A percentile compares a stretch with the other conserved stretches of the same genome.
Evolutionary conservation across 2,888 invertebrate species (phyloP).

Genomic region (Campoletis raptor): DNA sequence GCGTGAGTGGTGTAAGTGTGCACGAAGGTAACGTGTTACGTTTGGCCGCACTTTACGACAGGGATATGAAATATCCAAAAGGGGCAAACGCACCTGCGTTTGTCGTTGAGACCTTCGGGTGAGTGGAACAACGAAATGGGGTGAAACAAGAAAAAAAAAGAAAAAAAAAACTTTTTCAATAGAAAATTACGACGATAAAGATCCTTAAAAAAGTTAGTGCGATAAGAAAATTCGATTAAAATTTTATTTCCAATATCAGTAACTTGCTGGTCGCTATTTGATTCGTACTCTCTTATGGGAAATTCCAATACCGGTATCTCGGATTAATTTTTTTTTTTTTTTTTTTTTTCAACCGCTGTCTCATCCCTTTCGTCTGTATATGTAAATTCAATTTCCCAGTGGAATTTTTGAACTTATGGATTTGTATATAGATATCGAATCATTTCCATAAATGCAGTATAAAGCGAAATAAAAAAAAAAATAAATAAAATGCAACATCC

Average conservation of each 20-base stretch:
- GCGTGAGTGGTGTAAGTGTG: conserved; percentile 11
- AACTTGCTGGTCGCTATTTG: neutral
- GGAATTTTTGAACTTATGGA: conserved; percentile 5
- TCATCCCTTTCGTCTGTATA: conserved; percentile 17
- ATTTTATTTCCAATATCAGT: neutral
- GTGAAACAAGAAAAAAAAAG: neutral
- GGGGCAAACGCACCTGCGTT: conserved; percentile 56
- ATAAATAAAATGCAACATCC: conserved; percentile 46
- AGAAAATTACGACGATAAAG: neutral
- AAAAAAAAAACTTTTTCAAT: neutral
- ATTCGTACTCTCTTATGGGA: neutral
- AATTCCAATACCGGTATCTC: conserved; percentile 19
- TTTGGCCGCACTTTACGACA: conserved; percentile 57
- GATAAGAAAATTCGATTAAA: conserved; percentile 38
- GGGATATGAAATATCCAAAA: conserved; percentile 53
- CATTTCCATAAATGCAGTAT: neutral
- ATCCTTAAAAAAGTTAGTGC: conserved; percentile 8
- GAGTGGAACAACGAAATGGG: conserved; percentile 20
- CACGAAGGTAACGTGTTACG: neutral
- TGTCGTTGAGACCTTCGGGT: conserved; percentile 30
- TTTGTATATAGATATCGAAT: neutral
- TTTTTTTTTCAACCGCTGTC: neutral
- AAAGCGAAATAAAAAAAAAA: conserved; percentile 19
- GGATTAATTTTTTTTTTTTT: conserved; percentile 5
- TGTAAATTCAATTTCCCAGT: conserved; percentile 35